Base-by-base conservation (phyloP, 2,888 invertebrate species). In the Clanis bilineata region DNA sequence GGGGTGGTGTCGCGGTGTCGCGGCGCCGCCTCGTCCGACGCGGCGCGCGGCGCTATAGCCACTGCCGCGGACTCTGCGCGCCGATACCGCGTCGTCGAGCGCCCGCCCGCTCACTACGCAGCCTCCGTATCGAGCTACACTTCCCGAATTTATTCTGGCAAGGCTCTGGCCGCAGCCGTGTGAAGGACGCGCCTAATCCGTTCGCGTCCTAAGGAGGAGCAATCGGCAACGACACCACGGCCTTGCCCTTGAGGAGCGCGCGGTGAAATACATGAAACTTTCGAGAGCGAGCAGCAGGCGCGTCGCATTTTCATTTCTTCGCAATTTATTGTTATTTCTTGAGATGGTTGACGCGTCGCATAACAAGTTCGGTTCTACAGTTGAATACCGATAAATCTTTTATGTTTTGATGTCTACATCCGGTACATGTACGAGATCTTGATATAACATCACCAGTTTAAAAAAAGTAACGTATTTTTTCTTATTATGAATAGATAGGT, bases 91-190 rank as follows among this genome's bases (percentile, higher is more conserved):
- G 67, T 69, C 73, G 71, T 69, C 71, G 74, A 69, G 65, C 70
- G 71, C 77, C 66, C 74, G 74, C 74, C 72, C 79, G 76, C 80
- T 83, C 80, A 90, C 86, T 88, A 89, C 89, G 90, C 90, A 89
- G 90, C 88, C 90, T 88, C 88, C 82, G 89, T 91, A 91, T 89
- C 86, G 89, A 91, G 88, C 91, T 83, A 86, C 82, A 80, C 73
- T 84, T 82, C 80, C 84, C 85, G 70, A 83, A 84, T 83, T 82
- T 80, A 78, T 80, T 82, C 76, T 66, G 70, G 73, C 68, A 76
- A 76, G 74, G 76, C 73, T 76, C 73, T 73, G 73, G 72, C 79
- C 84, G 83, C 83, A 69, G 68, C 66, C 68, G 64, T 66, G 84
- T 79, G 81, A 85, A 86, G 85, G 89, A 84, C 87, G 85, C 90